Conservation (phyloP, 2,888 invertebrate genomes). For the Bedellia somnulentella region DNA sequence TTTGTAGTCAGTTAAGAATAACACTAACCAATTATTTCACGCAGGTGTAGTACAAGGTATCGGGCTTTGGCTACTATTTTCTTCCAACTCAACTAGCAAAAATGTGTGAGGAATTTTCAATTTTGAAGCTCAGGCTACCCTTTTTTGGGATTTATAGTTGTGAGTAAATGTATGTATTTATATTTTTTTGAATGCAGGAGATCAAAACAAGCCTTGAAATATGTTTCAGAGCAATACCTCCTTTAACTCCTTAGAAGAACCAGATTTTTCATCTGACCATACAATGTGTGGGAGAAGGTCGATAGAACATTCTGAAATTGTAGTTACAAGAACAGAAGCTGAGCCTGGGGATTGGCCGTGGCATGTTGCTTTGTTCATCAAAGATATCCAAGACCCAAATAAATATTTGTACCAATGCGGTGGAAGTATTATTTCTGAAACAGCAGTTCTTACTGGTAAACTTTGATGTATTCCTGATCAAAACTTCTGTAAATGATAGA, state of each 20-base stretch:
- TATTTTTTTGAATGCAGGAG: not conserved
- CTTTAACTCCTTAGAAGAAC: conserved; percentile 18
- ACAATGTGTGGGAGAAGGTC: conserved; percentile 37
- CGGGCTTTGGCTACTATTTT: not conserved
- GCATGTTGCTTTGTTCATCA: conserved; percentile 38
- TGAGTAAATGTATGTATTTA: too few relatives aligned
- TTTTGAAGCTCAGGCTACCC: too few relatives aligned
- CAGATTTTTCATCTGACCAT: conserved; percentile 14
- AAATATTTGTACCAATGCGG: conserved; percentile 30
- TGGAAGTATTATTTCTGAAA: conserved; percentile 39
- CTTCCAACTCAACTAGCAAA: too few relatives aligned
- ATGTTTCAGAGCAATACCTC: conserved; percentile 20
- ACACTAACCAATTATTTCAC: not conserved
- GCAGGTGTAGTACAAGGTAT: too few relatives aligned
- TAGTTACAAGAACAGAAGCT: conserved; percentile 28
- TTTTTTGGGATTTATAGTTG: too few relatives aligned
- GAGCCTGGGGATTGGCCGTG: conserved; percentile 46
- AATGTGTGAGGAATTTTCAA: too few relatives aligned
- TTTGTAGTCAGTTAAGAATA: too few relatives aligned
- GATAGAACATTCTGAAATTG: conserved; percentile 31
- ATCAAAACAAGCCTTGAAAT: conserved; percentile 15
- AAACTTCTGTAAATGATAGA: too few relatives aligned
- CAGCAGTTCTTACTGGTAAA: conserved; percentile 39
- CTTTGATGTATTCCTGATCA: not conserved
- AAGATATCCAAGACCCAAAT: conserved; percentile 11